Conservation (phyloP, 2,888 invertebrate species). For the Lomographa bimaculata region DNA sequence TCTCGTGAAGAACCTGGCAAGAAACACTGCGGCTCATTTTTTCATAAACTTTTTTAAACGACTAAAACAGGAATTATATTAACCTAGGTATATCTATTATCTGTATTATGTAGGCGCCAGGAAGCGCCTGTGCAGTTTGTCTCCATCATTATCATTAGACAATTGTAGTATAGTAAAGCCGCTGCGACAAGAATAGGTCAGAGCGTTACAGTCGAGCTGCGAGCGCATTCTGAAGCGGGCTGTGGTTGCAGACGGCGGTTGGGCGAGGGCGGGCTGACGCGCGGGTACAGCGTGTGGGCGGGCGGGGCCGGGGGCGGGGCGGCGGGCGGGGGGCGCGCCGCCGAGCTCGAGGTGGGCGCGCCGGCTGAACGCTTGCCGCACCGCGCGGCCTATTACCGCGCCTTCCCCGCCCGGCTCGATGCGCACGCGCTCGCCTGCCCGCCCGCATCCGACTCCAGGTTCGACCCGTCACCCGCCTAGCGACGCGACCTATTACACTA, state of each 20-base stretch:
- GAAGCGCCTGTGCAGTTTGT: too few species aligned
- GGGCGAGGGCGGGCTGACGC: constrained; percentile 70
- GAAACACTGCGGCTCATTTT: too few species aligned
- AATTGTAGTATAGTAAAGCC: too few species aligned
- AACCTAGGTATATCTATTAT: too few species aligned
- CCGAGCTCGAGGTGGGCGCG: constrained; percentile 92
- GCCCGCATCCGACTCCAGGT: constrained; percentile 69
- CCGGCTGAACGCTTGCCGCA: constrained; percentile 91
- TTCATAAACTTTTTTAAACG: too few species aligned
- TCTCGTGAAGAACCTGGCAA: too few species aligned
- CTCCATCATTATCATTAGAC: too few species aligned
- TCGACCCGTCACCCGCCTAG: neutral
- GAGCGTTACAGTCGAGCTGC: too few species aligned
- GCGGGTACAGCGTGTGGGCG: constrained; percentile 75
- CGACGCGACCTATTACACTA: constrained; percentile 13
- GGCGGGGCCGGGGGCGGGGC: constrained; percentile 53
- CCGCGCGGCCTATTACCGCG: constrained; percentile 88
- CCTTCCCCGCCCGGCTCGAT: constrained; percentile 95
- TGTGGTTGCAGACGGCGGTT: constrained; percentile 71
- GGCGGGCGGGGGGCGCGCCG: constrained; percentile 63
- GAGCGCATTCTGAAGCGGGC: too few species aligned
- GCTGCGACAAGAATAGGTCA: too few species aligned
- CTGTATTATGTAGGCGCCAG: too few species aligned
- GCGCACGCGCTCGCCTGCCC: constrained; percentile 73
- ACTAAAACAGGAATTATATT: too few species aligned